Conservation (phyloP, 1,140 invertebrate species). For the Polyergus mexicanus region DNA sequence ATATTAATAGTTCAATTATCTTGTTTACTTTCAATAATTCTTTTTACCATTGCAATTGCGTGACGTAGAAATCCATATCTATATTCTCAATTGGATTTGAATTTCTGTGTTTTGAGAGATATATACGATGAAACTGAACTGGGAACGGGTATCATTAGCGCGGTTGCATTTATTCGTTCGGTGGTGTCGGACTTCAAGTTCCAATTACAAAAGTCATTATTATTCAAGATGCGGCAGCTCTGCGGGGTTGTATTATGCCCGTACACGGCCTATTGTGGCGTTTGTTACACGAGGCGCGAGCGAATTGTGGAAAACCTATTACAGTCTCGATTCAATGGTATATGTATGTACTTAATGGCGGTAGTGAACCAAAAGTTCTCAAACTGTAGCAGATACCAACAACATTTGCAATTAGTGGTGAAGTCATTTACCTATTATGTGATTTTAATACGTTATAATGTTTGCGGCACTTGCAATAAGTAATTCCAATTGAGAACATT, state of each 20-base stretch:
- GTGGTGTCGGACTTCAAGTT: slow-evolving; percentile 18
- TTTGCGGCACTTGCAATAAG: background rate
- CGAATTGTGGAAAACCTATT: slow-evolving; percentile 62
- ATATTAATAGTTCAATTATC: background rate
- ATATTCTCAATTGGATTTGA: background rate
- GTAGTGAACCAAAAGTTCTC: slow-evolving; percentile 41
- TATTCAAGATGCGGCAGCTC: slow-evolving; percentile 50
- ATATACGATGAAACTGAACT: background rate
- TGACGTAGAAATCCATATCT: background rate
- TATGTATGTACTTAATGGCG: slow-evolving; percentile 25
- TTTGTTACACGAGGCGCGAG: slow-evolving; percentile 52
- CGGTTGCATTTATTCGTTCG: background rate
- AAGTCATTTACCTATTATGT: slow-evolving; percentile 37
- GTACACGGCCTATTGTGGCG: background rate
- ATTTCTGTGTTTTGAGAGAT: slow-evolving; percentile 14
- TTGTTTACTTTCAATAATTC: background rate
- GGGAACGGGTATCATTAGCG: background rate
- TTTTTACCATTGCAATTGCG: background rate
- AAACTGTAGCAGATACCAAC: slow-evolving; percentile 21
- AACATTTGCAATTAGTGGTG: slow-evolving; percentile 32
- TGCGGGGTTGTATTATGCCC: slow-evolving; percentile 27
- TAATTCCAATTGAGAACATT: background rate
- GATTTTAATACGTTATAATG: slow-evolving; percentile 44
- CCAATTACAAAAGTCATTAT: slow-evolving; percentile 62
- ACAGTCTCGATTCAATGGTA: slow-evolving; percentile 27